Evolutionary conservation across 2,113 vertebrate species (phyloP), one percentile per base, ranked within the genome.

Genomic region (Dissostichus mawsoni): DNA sequence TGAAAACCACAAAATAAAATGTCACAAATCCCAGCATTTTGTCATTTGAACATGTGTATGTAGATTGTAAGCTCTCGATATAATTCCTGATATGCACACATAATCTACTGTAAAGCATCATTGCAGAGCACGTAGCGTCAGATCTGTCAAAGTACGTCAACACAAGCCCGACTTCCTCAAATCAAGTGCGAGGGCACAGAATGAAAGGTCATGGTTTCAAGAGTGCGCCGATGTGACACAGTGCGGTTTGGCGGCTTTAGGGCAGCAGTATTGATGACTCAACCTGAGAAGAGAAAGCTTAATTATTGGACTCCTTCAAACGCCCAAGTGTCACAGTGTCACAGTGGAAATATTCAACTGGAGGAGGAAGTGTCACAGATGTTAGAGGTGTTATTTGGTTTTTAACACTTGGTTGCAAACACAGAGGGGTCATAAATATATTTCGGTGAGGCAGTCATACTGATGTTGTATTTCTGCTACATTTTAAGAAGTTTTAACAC

Each of bases 241-340:
- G 6, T 69, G 16, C 2, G 91, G 92, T 93, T 91, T 91, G 23
- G 90, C 82, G 91, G 91, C 80, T 89, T 85, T 88, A 76, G 63
- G 89, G 88, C 87, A 87, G 33, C 74, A 76, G 76, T 82, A 77
- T 73, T 70, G 83, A 88, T 90, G 86, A 94, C 55, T 95, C 92
- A 95, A 79, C 82, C 13, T 16, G 76, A 92, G 85, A 94, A 91
- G 78, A 94, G 93, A 94, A 93, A 94, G 87, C 72, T 82, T 80
- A 81, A 81, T 85, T 74, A 81, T 90, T 64, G 36, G 69, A 78
- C 57, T 12, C 56, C 25, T 14, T 45, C 29, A 10, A 57, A 87
- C 59, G 47, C 71, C 51, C 55, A 20, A 68, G 67, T 76, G 51
- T 71, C 69, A 65, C 45, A 74, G 36, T 36, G 36, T 36, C 71